Conservation (phyloP, 2,797 vertebrate genomes). For the Darevskia nairensis region DNA sequence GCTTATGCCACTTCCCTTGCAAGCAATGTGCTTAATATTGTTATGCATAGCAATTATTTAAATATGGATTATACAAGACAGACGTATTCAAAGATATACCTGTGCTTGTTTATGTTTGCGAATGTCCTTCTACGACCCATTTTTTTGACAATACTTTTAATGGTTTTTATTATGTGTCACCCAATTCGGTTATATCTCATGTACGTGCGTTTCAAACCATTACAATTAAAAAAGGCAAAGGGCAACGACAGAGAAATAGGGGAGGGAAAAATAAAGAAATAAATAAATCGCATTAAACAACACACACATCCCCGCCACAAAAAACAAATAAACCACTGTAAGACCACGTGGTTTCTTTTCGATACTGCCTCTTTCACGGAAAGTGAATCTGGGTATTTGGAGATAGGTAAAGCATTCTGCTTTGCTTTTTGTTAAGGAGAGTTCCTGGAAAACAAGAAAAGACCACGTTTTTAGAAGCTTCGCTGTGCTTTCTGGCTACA, state of each 20-base stretch:
- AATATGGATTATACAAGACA: background rate
- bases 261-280: background rate
- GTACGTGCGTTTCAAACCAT: background rate
- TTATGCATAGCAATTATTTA: background rate
- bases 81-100: no score
- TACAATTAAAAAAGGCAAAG: background rate
- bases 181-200: background rate
- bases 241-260: background rate
- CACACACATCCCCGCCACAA: background rate
- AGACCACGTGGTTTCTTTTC: constrained; percentile 13
- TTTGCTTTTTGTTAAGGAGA: background rate
- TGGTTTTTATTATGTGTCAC: background rate
- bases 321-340: background rate
- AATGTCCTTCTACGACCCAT: background rate
- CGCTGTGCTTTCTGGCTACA: constrained; percentile 22
- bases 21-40: background rate
- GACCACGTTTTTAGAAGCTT: background rate
- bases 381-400: background rate
- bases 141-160: background rate
- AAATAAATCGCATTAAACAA: background rate
- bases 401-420: background rate
- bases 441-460: constrained; percentile 43
- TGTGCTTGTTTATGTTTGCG: background rate
- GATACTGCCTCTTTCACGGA: background rate
- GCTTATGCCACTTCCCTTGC: background rate